Evolutionary conservation across 2,113 vertebrate genomes (phyloP), one percentile per base, ranked within the genome.

Genomic region (Setophaga kirtlandii): DNA sequence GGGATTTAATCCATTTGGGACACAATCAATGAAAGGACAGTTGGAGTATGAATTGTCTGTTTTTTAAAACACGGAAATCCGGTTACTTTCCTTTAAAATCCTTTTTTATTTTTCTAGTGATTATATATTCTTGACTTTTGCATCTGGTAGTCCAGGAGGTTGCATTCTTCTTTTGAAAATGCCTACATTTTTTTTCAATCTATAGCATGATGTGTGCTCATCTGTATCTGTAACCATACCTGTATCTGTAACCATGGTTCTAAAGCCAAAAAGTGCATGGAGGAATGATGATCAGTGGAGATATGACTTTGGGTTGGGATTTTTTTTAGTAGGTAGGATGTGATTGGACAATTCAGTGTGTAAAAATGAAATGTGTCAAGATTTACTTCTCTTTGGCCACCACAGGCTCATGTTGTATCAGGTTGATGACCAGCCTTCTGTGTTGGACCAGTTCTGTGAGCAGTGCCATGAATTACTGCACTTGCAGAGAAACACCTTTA

Each of bases 141-240:
- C 23, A 63, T 16, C 47, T 56, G 81, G 33, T 63, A 49, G 68
- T 91, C 91, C 69, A 69, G 95, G 96, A 97, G 70, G 70, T 95
- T 93, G 78, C 75, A 59, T 58, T 80, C 41, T 87, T 78, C 69
- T 73, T 89, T 76, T 67, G 63, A 82, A 39, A n/a, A 52, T n/a
- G 63, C 69, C 71, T 87, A 19, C 17, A 15, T 94, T 96, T 63
- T 55, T 83, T 64, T 90, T 92, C 81, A 58, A 53, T 89, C 25
- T 46, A 1, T 55, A 35, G 19, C 37, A 56, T 89, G 44, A 65
- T 85, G 85, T 90, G 17, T 59, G 28, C 93, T 35, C 41, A 22
- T 21, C 39, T 69, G 5, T 58, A 65, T 91, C 33, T 69, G 28
- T 33, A 49, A 25, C 22, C 0, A 0, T 28, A 56, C 19, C 30